phyloP scores from a whole-genome alignment of 2,797 vertebrate genomes.

The Calcarius lapponicus region DNA sequence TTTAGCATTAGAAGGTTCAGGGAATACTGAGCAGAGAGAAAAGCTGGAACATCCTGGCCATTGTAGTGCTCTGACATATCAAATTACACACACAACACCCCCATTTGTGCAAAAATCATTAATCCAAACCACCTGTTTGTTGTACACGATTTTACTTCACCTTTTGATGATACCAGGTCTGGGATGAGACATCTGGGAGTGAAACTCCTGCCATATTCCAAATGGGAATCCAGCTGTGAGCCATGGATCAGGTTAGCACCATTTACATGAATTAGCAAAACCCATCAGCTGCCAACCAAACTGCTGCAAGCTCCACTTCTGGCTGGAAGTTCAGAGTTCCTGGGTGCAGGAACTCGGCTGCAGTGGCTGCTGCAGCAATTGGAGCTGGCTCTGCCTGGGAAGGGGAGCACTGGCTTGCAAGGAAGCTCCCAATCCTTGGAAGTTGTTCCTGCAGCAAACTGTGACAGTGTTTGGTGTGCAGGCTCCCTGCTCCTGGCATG shows the following conservation, averaged over 20 bases:
- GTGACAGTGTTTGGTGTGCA: background rate
- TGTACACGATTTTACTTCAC: background rate
- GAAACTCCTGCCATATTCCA: background rate
- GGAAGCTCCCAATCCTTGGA: background rate
- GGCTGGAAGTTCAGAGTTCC: background rate
- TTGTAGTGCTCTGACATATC: background rate
- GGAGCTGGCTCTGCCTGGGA: background rate
- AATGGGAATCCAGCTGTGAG: background rate
- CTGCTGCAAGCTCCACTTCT: background rate
- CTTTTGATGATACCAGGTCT: background rate
- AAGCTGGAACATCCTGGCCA: background rate
- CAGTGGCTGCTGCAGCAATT: background rate
- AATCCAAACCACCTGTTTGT: background rate
- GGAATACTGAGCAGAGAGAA: background rate
- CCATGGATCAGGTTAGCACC: background rate
- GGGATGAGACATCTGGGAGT: background rate
- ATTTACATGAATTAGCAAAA: slow-evolving; percentile 1
- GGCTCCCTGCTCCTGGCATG: background rate
- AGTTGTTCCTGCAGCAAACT: background rate
- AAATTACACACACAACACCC: background rate
- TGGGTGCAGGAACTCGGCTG: background rate
- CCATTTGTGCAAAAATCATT: background rate
- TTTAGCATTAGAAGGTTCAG: background rate
- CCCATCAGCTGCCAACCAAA: background rate
- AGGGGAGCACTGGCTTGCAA: background rate